Conservation (phyloP, 1,140 invertebrate genomes). For the Periplaneta americana region DNA sequence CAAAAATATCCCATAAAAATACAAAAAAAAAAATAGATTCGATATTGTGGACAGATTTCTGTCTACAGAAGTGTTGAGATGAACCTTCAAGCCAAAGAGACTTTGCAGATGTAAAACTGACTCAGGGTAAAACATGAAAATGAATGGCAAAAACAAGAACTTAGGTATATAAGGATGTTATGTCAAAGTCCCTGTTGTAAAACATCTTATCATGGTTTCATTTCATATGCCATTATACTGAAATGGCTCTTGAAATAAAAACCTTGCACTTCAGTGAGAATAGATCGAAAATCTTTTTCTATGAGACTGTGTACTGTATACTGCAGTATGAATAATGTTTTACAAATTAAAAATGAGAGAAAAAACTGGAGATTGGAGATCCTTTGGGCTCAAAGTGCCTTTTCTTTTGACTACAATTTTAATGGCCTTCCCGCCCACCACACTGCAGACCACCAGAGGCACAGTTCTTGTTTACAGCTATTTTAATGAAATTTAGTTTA, state of each 20-base stretch:
- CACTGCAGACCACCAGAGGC: neutral
- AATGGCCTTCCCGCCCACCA: neutral
- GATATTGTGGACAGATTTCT: too few species aligned
- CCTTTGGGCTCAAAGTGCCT: constrained; percentile 1
- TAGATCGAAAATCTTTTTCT: neutral
- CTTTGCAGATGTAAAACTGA: neutral
- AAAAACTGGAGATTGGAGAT: neutral
- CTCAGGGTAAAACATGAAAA: neutral
- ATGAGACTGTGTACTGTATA: neutral
- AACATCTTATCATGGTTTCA: neutral
- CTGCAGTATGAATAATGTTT: neutral
- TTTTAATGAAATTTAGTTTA: too few species aligned
- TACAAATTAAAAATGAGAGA: neutral
- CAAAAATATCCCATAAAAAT: neutral
- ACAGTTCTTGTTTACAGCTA: neutral
- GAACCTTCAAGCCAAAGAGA: neutral
- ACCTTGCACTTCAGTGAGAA: neutral
- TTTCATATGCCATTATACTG: neutral
- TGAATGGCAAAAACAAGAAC: neutral
- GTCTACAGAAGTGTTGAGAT: neutral
- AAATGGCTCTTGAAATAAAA: neutral
- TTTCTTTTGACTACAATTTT: constrained; percentile 7
- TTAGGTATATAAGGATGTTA: neutral
- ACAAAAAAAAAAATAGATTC: neutral
- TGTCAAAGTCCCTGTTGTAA: neutral